These are phyloP conservation scores for Formica exsecta DNA, from an alignment of 1,140 invertebrate genomes.

Conservation along the genomic window DNA sequence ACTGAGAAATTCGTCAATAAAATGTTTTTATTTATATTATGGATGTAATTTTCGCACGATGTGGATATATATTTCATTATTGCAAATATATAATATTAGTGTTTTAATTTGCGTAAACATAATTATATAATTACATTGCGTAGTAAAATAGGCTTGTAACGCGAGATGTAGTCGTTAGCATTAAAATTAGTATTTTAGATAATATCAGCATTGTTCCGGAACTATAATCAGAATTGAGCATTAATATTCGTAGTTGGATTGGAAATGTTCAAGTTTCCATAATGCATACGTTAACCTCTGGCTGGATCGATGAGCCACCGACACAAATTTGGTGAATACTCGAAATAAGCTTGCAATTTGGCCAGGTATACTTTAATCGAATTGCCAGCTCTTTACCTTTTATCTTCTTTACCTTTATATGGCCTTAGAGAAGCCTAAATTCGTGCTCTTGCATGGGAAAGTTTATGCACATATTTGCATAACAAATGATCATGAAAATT, in stretches of 20 bases:
- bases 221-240: slow-evolving; percentile 30
- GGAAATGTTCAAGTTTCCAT: slow-evolving; percentile 15
- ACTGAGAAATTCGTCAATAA: neutral
- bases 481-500: slow-evolving; percentile 31
- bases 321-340: slow-evolving; percentile 12
- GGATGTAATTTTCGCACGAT: neutral
- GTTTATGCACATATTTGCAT: neutral
- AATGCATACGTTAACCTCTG: slow-evolving; percentile 9
- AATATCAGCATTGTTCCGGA: neutral
- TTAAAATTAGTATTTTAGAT: slow-evolving; percentile 15
- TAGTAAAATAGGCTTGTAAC: slow-evolving; percentile 18
- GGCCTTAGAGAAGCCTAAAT: neutral
- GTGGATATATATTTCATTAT: neutral
- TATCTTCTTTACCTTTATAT: slow-evolving; percentile 10
- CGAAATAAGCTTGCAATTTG: slow-evolving; percentile 20
- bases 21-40: slow-evolving; percentile 28
- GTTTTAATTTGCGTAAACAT: neutral
- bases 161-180: neutral
- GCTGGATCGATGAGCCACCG: neutral
- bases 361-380: neutral
- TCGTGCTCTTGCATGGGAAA: neutral
- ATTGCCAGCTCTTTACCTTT: neutral
- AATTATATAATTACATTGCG: neutral
- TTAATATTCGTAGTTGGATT: slow-evolving; percentile 33
- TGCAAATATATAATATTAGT: neutral